phyloP scores from a whole-genome alignment of 1,140 invertebrate genomes.

The Cataglyphis hispanica region DNA sequence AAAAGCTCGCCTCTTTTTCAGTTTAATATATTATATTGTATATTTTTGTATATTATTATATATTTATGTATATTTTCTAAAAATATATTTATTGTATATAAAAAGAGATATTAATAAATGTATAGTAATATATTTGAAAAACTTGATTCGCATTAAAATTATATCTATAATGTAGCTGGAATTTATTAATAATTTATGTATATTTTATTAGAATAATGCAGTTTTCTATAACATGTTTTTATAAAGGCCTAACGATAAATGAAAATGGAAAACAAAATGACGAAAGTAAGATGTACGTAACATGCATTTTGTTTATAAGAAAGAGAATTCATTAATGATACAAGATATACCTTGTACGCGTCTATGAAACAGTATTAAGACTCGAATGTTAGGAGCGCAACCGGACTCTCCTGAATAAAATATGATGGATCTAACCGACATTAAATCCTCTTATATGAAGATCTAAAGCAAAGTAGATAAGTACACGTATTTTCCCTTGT shows the following conservation, averaged over 20 bases:
- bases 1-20: not conserved
- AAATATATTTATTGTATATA: not conserved
- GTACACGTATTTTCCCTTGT: constrained; percentile 37
- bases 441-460: constrained; percentile 19
- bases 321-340: constrained; percentile 43
- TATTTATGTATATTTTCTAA: not conserved
- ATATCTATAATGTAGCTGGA: too few species aligned
- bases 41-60: not conserved
- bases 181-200: not conserved
- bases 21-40: not conserved
- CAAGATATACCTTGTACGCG: not conserved
- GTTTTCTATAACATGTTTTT: not conserved
- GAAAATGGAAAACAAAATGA: not conserved
- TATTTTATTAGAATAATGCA: not conserved
- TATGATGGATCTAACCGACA: constrained; percentile 20
- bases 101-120: not conserved
- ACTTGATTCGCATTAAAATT: not conserved
- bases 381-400: constrained; percentile 2
- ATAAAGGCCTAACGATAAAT: not conserved
- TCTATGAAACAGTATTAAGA: constrained; percentile 12
- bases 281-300: not conserved
- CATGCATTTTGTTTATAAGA: constrained; percentile 1
- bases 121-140: not conserved
- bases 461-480: not conserved
- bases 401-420: constrained; percentile 37